Base-by-base conservation (phyloP, 2,888 invertebrate genomes). In the Syrista parreyssii region DNA sequence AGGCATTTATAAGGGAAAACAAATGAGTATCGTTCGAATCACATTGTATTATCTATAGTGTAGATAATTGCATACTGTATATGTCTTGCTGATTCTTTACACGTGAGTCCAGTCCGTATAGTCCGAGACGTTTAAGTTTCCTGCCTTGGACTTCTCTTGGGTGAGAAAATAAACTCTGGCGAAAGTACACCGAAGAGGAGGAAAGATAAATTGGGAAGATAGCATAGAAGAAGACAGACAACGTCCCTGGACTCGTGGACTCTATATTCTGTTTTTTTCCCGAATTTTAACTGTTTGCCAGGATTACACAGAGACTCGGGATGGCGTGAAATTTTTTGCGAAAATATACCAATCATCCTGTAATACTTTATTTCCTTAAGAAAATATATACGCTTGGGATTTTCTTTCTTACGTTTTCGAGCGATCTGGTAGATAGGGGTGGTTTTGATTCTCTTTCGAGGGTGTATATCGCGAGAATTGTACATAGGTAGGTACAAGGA, bases 1-100 rank as follows among this genome's bases (percentile, higher is more conserved):
- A 88, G 83, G 88, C 87, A 87, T 89, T 90, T 87, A 86, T 82
- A 82, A 81, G 79, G 80, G 81, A 83, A 88, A 90, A 90, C 88
- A 86, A 76, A 78, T 76, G 78, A 36, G 12, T 74, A 33, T 71
- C 71, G 12, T 71, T 55, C 23, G 9, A 55, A 55, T 55, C 55
- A 55, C 23, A 55, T 55, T 23, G 55, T 55, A 55, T 9, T 55
- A 55, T 55, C 55, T 55, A 2, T 55, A 55, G 55, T 55, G 55
- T 55, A 23, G 23, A 23, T 9, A 55, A 55, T 23, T 55, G 55
- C 23, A 9, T 55, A 55, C 23, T 9, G 9, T 55, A 55, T 15
- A 55, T 23, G 23, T 55, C 9, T 23, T 55, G 55, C 23, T 23
- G 9, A 55, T 23, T 6, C 55, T 55, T 55, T 55, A 23, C 23